phyloP scores from a whole-genome alignment of 2,113 vertebrate genomes.

The Chionis minor region DNA sequence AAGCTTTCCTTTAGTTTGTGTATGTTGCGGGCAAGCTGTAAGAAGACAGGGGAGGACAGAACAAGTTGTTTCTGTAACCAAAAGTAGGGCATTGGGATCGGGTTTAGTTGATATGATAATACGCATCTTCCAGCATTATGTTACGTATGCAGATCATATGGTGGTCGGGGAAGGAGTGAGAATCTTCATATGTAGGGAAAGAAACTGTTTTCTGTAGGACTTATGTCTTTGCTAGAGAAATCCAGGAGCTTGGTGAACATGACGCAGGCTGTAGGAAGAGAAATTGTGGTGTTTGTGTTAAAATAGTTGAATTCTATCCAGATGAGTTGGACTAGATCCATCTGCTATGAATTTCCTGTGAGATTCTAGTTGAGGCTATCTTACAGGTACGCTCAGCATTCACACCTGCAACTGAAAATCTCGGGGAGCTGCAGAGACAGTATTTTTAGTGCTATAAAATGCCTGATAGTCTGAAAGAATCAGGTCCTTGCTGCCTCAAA shows the following conservation, averaged over 20 bases:
- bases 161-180: not conserved
- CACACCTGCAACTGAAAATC: not conserved
- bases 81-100: not conserved
- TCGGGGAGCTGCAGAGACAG: not conserved
- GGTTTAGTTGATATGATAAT: not conserved
- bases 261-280: not conserved
- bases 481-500: not conserved
- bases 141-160: not conserved
- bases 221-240: not conserved
- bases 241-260: not conserved
- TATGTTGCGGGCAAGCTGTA: not conserved
- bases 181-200: fast-evolving
- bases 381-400: not conserved
- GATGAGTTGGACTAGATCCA: not conserved
- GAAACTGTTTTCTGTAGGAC: not conserved
- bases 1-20: not conserved
- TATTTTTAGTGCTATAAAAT: not conserved
- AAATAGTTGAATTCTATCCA: not conserved
- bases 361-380: not conserved
- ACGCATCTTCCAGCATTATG: not conserved
- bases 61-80: not conserved
- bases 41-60: not conserved
- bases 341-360: not conserved
- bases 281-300: not conserved
- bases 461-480: not conserved